Evolutionary conservation across 2,888 invertebrate species (phyloP).

Genomic region (Acanthosepion lycidas): DNA sequence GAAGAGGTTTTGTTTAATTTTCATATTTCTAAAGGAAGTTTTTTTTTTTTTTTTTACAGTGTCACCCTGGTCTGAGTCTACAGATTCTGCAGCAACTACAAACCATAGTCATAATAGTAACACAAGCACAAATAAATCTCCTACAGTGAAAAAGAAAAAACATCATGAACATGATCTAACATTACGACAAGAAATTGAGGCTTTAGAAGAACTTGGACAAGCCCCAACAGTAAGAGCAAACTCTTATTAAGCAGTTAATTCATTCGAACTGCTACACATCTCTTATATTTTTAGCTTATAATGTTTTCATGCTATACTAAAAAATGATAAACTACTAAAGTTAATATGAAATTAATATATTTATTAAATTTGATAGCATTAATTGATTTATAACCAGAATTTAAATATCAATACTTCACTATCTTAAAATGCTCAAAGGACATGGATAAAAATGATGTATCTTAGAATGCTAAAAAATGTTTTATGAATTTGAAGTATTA

Average conservation of each 20-base stretch:
- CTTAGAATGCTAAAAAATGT: no score
- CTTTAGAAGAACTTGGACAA: conserved; percentile 61
- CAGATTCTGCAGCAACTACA: neutral
- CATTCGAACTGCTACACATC: neutral
- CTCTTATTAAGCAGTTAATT: neutral
- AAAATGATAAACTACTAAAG: no score
- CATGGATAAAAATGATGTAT: no score
- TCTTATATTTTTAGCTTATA: no score
- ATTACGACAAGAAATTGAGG: conserved; percentile 70
- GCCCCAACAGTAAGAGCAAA: conserved; percentile 57
- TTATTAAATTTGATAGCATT: no score
- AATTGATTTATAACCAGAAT: no score
- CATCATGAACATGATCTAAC: conserved; percentile 63
- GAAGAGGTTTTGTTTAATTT: neutral
- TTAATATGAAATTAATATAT: no score
- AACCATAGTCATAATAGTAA: neutral
- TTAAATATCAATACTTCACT: no score
- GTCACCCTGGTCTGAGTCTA: conserved; percentile 5
- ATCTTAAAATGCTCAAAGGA: no score
- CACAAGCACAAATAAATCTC: conserved; percentile 56
- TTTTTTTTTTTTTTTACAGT: neutral
- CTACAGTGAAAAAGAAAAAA: conserved; percentile 65
- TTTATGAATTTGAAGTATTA: no score
- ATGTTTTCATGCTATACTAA: no score
- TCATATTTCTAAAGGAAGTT: neutral